Conservation (phyloP, 2,113 vertebrate genomes). For the Apus apus region DNA sequence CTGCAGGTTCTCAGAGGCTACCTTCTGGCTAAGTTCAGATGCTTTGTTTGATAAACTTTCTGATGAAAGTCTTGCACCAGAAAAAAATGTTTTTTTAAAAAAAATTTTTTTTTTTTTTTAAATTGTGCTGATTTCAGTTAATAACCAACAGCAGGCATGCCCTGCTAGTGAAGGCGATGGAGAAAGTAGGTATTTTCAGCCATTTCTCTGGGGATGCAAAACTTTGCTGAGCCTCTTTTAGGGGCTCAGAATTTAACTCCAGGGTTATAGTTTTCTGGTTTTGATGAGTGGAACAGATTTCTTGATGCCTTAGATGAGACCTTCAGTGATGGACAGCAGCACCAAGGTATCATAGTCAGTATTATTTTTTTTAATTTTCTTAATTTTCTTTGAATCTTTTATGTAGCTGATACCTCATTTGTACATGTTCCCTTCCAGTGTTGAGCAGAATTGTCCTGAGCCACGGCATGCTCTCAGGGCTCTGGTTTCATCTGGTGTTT, state of each 20-base stretch:
- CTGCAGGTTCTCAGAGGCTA: not conserved
- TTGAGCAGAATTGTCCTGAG: not conserved
- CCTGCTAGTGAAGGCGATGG: rapidly evolving
- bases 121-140: too few relatives aligned
- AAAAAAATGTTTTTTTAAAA: too few relatives aligned
- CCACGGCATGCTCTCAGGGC: not conserved
- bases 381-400: not conserved
- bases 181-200: not conserved
- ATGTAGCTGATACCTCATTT: not conserved
- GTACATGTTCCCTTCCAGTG: not conserved
- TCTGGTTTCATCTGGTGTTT: not conserved
- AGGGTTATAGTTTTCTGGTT: not conserved
- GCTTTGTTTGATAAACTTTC: not conserved
- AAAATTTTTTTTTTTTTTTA: too few relatives aligned
- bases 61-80: not conserved
- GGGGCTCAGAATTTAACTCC: not conserved
- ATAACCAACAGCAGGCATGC: not conserved
- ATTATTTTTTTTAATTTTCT: not conserved
- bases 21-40: not conserved
- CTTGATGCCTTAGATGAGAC: not conserved
- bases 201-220: not conserved
- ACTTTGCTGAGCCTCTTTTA: not conserved
- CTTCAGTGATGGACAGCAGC: not conserved
- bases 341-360: not conserved
- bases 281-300: not conserved